These are phyloP conservation scores for Ostrea denselamellosa DNA, from an alignment of 1,140 invertebrate genomes.

Conservation along the genomic window DNA sequence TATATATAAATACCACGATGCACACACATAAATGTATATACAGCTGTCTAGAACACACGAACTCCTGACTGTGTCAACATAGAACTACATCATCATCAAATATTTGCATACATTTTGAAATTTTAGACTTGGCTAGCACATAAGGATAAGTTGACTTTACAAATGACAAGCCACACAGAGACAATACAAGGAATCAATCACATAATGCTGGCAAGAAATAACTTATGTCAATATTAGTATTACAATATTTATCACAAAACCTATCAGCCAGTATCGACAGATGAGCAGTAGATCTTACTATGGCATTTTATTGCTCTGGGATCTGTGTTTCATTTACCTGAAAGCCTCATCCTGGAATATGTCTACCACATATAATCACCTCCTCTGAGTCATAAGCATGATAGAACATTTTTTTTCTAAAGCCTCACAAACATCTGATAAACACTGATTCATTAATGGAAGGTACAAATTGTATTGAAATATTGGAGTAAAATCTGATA, in stretches of 20 bases:
- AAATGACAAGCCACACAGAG: background rate
- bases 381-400: background rate
- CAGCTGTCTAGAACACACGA: background rate
- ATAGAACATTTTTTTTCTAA: background rate
- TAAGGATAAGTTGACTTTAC: background rate
- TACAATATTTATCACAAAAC: background rate
- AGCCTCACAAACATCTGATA: background rate
- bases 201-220: background rate
- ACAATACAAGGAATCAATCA: constrained; percentile 22
- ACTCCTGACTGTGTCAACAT: constrained; percentile 2
- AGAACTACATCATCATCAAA: constrained; percentile 6
- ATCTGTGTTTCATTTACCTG: constrained; percentile 13
- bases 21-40: background rate
- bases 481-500: background rate
- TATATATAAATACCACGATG: constrained; percentile 46
- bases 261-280: background rate
- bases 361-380: background rate
- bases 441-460: background rate
- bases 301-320: background rate
- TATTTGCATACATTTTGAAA: constrained; percentile 25
- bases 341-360: constrained; percentile 1
- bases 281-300: background rate
- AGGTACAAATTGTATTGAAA: too few relatives aligned
- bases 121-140: background rate
- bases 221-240: background rate